Evolutionary conservation across 1,140 invertebrate genomes (phyloP).

Genomic region (Drosophila repletoides): DNA sequence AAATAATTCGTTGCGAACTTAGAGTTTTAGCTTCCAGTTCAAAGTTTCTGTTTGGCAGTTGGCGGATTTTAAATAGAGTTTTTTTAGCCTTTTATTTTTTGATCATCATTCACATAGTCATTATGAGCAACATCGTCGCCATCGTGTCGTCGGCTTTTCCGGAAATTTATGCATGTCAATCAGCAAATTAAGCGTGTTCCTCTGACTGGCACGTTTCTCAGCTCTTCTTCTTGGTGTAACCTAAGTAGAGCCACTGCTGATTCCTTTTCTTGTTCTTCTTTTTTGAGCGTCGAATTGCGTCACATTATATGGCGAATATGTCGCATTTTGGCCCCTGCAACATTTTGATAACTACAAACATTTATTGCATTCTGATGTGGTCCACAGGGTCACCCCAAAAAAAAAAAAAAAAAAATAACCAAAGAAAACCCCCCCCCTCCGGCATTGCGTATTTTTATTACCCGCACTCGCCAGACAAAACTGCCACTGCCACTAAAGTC

Average conservation of each 20-base stretch:
- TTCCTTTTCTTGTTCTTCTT: not conserved
- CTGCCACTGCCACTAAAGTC: conserved; percentile 65
- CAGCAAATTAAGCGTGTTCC: conserved; percentile 50
- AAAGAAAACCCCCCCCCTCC: not conserved
- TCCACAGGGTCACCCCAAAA: conserved; percentile 10
- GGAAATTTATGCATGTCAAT: conserved; percentile 72
- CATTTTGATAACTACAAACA: conserved; percentile 57
- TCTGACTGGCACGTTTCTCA: conserved; percentile 30
- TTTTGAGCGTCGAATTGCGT: conserved; percentile 21
- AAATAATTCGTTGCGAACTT: too few species aligned
- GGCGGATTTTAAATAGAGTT: too few species aligned
- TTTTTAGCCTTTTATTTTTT: too few species aligned
- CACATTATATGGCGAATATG: conserved; percentile 24
- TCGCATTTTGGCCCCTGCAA: conserved; percentile 30
- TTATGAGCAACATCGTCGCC: conserved; percentile 12
- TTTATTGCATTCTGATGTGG: conserved; percentile 57
- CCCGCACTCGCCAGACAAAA: conserved; percentile 61
- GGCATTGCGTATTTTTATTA: conserved; percentile 59
- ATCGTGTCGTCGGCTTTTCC: conserved; percentile 42
- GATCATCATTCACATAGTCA: conserved; percentile 2
- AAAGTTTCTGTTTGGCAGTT: too few species aligned
- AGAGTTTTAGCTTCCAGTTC: too few species aligned
- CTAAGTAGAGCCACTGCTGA: not conserved
- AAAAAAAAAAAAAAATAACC: too few species aligned
- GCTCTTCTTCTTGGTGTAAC: not conserved